Conservation (phyloP, 1,140 invertebrate species). For the Capitella teleta region DNA sequence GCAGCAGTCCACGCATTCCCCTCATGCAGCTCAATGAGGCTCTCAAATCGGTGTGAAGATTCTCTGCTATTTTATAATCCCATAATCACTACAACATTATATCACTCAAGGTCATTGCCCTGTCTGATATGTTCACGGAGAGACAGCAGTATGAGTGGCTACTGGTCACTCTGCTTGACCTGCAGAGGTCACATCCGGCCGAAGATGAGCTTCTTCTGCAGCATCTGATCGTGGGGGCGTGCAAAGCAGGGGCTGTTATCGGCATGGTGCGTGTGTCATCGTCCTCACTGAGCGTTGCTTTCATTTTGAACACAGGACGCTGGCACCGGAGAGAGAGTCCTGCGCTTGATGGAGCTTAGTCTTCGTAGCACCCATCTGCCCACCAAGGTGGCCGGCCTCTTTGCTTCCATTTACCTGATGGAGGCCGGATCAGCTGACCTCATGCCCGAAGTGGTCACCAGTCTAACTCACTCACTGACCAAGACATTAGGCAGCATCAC, state of each 20-base stretch:
- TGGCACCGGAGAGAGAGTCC: conserved; percentile 46
- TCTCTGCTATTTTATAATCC: not conserved
- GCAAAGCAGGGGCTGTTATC: conserved; percentile 58
- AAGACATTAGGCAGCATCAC: conserved; percentile 49
- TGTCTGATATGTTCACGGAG: conserved; percentile 63
- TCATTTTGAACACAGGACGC: conserved; percentile 36
- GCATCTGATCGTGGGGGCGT: conserved; percentile 56
- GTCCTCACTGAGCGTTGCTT: too few relatives aligned
- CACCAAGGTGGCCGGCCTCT: conserved; percentile 55
- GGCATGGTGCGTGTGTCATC: conserved; percentile 40
- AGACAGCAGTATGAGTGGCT: conserved; percentile 61
- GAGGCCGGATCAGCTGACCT: conserved; percentile 45
- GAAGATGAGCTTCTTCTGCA: conserved; percentile 63
- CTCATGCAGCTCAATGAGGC: conserved; percentile 55
- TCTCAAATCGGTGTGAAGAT: conserved; percentile 49
- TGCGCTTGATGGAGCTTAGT: conserved; percentile 52
- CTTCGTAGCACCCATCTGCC: conserved; percentile 56
- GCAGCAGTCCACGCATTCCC: conserved; percentile 44
- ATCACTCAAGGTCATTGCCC: conserved; percentile 39
- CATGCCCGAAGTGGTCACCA: conserved; percentile 48
- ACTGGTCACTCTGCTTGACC: conserved; percentile 54
- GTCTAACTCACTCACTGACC: conserved; percentile 58
- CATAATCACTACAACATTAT: not conserved
- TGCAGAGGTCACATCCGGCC: conserved; percentile 50
- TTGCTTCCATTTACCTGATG: conserved; percentile 67